Evolutionary conservation across 2,113 vertebrate genomes (phyloP).

Genomic region (Notechis scutatus): DNA sequence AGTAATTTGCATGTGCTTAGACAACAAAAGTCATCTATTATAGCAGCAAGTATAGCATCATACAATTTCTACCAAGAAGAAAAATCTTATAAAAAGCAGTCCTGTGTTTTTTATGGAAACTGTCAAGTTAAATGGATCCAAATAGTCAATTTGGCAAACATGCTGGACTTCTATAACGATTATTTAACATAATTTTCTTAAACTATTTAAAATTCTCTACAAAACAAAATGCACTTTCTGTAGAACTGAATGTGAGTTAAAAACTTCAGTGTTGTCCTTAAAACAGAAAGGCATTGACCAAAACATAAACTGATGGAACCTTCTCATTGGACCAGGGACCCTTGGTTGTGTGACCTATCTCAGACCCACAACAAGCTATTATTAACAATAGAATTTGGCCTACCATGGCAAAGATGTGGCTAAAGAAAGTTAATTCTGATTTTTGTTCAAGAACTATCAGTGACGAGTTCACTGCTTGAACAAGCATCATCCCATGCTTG

Average conservation of each 20-base stretch:
- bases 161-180: not conserved
- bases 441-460: not conserved
- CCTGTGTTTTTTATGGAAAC: not conserved
- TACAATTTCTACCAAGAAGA: not conserved
- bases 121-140: conserved; percentile 7
- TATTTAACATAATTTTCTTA: not conserved
- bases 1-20: not conserved
- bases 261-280: not conserved
- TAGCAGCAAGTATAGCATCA: not conserved
- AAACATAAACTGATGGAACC: conserved; percentile 2
- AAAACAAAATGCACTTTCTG: conserved; percentile 21
- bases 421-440: not conserved
- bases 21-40: not conserved
- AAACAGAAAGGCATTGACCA: conserved; percentile 8
- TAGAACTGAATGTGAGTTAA: conserved; percentile 27
- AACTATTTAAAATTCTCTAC: not conserved
- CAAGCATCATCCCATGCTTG: not conserved
- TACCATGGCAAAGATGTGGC: not conserved
- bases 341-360: not conserved
- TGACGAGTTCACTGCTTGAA: not conserved
- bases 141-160: conserved; percentile 36
- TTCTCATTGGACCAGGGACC: conserved; percentile 20
- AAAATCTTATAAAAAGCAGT: not conserved
- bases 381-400: not conserved
- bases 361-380: not conserved